These are phyloP conservation scores for Lampris megalopsis DNA, from an alignment of 2,113 vertebrate species.

Conservation along the genomic window DNA sequence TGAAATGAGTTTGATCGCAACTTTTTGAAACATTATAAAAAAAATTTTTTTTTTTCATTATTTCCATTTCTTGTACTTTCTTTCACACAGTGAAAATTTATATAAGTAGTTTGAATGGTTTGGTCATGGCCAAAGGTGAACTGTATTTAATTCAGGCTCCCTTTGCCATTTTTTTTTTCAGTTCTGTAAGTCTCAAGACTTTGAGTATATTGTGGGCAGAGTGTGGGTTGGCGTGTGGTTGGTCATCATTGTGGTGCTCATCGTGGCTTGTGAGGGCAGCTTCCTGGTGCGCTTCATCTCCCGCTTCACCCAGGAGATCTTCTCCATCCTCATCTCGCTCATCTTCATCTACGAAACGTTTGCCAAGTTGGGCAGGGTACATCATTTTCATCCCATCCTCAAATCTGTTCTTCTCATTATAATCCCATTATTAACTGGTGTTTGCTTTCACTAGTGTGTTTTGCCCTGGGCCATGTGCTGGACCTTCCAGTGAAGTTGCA, in stretches of 20 bases:
- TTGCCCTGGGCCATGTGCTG: not conserved
- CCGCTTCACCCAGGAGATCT: constrained; percentile 98
- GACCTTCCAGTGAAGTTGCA: not conserved
- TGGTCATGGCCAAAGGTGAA: not conserved
- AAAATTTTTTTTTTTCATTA: not conserved
- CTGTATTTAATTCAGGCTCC: constrained; percentile 13
- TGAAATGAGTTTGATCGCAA: not conserved
- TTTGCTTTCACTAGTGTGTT: constrained; percentile 1
- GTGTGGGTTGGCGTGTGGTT: constrained; percentile 97
- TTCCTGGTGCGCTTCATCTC: constrained; percentile 96
- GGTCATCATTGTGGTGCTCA: constrained; percentile 88
- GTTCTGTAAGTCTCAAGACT: constrained; percentile 84
- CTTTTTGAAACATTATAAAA: not conserved
- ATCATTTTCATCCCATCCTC: constrained; percentile 8
- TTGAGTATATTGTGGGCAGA: constrained; percentile 93
- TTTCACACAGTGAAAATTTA: not conserved
- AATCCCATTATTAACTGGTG: not conserved
- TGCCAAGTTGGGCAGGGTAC: constrained; percentile 89
- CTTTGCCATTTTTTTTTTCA: constrained; percentile 53
- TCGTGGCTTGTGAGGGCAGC: constrained; percentile 94
- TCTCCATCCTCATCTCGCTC: constrained; percentile 98
- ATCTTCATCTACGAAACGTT: constrained; percentile 99
- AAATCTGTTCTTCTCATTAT: not conserved
- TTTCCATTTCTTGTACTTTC: not conserved
- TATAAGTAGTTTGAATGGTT: not conserved